These are phyloP conservation scores for Actenoides lindsayi DNA, from an alignment of 2,113 vertebrate species.

Conservation along the genomic window DNA sequence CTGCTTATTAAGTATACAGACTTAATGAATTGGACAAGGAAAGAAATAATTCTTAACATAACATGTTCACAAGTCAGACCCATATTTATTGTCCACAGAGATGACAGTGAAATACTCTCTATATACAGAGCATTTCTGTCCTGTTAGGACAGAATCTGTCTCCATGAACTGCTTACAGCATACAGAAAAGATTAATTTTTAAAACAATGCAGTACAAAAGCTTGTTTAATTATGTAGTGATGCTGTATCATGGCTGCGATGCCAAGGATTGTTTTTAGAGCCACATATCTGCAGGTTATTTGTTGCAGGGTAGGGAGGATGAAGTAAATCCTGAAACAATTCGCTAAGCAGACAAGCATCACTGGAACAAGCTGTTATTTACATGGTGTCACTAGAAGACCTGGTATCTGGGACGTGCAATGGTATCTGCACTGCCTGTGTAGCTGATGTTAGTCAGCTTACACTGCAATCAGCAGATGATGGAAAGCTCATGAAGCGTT, in stretches of 20 bases:
- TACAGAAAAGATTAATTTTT: not conserved
- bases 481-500: not conserved
- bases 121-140: not conserved
- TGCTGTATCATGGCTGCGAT: not conserved
- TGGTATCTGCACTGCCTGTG: accelerated
- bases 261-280: constrained; percentile 49
- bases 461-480: not conserved
- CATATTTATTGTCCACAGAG: not conserved
- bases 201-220: not conserved
- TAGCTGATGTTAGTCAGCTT: not conserved
- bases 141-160: not conserved
- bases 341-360: not conserved
- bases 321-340: constrained; percentile 7
- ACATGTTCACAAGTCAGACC: constrained; percentile 43
- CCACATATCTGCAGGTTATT: constrained; percentile 52
- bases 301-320: not conserved
- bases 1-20: constrained; percentile 43
- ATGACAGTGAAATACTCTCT: constrained; percentile 3
- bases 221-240: constrained; percentile 23
- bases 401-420: not conserved
- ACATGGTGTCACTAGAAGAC: not conserved
- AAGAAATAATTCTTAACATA: constrained; percentile 39
- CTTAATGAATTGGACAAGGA: constrained; percentile 65
- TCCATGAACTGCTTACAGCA: not conserved
- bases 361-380: not conserved